phyloP scores from a whole-genome alignment of 2,113 vertebrate species.

The Lynx canadensis region DNA sequence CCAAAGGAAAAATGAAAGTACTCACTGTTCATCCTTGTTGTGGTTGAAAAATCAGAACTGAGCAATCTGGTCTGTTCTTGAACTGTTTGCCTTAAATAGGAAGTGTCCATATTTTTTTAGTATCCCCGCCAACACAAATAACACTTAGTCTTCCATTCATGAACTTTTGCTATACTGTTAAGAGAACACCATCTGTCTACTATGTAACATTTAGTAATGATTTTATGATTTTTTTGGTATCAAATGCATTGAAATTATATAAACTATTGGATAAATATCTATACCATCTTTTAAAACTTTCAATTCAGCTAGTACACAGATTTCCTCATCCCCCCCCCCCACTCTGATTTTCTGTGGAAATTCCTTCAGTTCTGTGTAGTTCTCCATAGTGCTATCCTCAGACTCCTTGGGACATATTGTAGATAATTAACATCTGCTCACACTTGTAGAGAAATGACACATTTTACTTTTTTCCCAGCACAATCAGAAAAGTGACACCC shows the following conservation, averaged over 20 bases:
- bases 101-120: constrained; percentile 38
- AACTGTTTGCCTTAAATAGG: constrained; percentile 46
- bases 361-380: neutral
- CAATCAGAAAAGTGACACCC: neutral
- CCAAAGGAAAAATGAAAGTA: neutral
- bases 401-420: neutral
- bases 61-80: constrained; percentile 30
- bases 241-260: constrained; percentile 19
- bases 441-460: neutral
- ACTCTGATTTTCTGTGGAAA: constrained; percentile 15
- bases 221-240: neutral
- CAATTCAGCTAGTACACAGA: neutral
- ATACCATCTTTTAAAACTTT: constrained; percentile 34
- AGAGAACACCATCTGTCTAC: constrained; percentile 35
- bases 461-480: constrained; percentile 19
- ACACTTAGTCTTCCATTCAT: constrained; percentile 40
- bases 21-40: neutral
- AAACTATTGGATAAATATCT: constrained; percentile 24
- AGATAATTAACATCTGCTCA: constrained; percentile 25
- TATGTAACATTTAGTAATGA: constrained; percentile 9
- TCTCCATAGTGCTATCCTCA: neutral
- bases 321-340: neutral
- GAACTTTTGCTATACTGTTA: constrained; percentile 57
- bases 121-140: constrained; percentile 8
- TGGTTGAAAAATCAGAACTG: constrained; percentile 41